Evolutionary conservation across 2,113 vertebrate species (phyloP).

Genomic region (Pluvianellus socialis): DNA sequence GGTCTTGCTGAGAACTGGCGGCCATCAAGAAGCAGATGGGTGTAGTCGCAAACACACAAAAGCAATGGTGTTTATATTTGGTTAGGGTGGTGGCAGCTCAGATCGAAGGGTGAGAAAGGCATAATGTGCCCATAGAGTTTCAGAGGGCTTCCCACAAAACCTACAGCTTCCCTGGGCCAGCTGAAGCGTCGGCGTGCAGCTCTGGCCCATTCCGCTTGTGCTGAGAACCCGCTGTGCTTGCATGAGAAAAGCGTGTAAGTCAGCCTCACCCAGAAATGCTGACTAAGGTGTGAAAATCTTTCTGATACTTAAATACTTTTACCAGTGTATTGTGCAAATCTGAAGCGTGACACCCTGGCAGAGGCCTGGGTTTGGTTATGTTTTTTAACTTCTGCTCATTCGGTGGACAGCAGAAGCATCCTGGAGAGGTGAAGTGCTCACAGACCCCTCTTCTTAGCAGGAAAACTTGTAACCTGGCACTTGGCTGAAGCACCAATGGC

Average conservation of each 20-base stretch:
- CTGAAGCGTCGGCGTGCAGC: accelerated
- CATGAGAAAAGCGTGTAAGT: not conserved
- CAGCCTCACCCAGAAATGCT: not conserved
- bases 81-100: not conserved
- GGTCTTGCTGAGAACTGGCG: accelerated
- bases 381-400: not conserved
- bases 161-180: not conserved
- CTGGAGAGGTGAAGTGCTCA: accelerated
- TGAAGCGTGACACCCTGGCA: not conserved
- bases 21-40: not conserved
- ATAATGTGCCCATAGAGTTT: not conserved
- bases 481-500: not conserved
- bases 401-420: accelerated
- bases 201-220: accelerated
- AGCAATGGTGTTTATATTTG: not conserved
- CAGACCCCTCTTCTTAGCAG: not conserved
- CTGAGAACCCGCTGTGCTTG: not conserved
- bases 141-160: not conserved
- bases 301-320: not conserved
- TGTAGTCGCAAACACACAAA: not conserved
- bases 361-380: not conserved
- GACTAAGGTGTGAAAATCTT: not conserved
- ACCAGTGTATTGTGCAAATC: not conserved
- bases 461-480: not conserved
- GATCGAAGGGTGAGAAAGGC: not conserved